A percentile compares a stretch with the other conserved stretches of the same genome.
These are phyloP conservation scores for Mercenaria mercenaria DNA, from an alignment of 1,140 invertebrate species.

Conservation along the genomic window DNA sequence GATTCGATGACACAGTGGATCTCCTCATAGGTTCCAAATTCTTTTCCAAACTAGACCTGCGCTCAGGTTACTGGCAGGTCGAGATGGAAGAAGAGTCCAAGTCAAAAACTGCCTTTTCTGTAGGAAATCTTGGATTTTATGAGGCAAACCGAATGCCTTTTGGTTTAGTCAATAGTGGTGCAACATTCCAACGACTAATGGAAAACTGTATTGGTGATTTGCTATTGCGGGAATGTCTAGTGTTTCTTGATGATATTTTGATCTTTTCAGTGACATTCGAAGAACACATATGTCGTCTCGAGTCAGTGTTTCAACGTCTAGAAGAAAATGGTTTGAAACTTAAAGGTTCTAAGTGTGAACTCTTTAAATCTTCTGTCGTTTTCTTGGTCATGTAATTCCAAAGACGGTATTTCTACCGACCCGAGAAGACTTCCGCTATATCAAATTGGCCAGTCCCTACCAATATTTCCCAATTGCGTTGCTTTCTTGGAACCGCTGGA, in stretches of 20 bases:
- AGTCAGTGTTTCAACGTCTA: conserved; percentile 82
- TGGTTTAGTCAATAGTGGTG: conserved; percentile 65
- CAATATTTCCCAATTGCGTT: conserved; percentile 72
- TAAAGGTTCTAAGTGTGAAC: conserved; percentile 54
- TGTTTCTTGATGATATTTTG: conserved; percentile 59
- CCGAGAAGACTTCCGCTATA: conserved; percentile 52
- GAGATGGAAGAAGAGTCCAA: conserved; percentile 34
- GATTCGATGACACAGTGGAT: conserved; percentile 11
- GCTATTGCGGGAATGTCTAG: not conserved
- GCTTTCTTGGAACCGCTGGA: conserved; percentile 77
- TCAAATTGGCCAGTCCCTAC: conserved; percentile 8
- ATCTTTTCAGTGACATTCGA: conserved; percentile 15
- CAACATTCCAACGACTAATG: conserved; percentile 59
- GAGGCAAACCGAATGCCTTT: conserved; percentile 69
- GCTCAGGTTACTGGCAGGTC: conserved; percentile 8
- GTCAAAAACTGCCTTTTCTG: conserved; percentile 67
- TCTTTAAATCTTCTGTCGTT: conserved; percentile 33
- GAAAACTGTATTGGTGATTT: conserved; percentile 40
- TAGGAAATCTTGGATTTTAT: conserved; percentile 65
- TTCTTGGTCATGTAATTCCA: conserved; percentile 70
- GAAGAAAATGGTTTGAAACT: conserved; percentile 70
- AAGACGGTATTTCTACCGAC: conserved; percentile 66
- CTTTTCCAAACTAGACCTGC: not conserved
- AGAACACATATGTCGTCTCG: conserved; percentile 70
- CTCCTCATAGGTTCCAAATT: not conserved